Evolutionary conservation across 1,140 invertebrate species (phyloP), one percentile per base, ranked within the genome.

Genomic region (Parapsyche elsis): DNA sequence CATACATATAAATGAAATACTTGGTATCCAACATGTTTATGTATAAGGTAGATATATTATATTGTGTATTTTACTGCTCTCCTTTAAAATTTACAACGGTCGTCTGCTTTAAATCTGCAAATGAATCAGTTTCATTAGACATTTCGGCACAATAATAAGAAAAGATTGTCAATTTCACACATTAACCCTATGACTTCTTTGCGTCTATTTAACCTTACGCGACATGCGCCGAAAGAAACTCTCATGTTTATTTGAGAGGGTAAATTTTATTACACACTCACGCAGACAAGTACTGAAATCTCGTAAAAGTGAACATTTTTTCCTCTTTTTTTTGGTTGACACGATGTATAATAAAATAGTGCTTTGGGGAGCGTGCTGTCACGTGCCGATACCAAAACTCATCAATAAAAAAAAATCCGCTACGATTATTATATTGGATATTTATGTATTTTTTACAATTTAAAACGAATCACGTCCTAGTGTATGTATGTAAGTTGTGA

Each of bases 181-280:
- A 59, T 67, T 24, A 67, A 67, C 64, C 64, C 64, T 67, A 7
- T 21, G 16, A 67, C 24, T 67, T 16, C 64, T 12, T 16, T 2
- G 12, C 16, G 64, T 21, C 64, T 23, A 24, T 24, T 38, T 38
- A 38, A 38, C 30, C 30, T 7, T 38, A 7, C 30, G 30, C 7
- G 30, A 38, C 30, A 24, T 26, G 26, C 14, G 24, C 9, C 24
- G 71, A 75, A 73, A 67, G 46, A 75, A 75, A 49, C 44, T 16
- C 46, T 75, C 45, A 75, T 53, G 45, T 75, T 75, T 75, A 75
- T 75, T 75, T 53, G 71, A 75, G 45, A 49, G 71, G 71, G 45
- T n/a, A 75, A 75, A 75, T 75, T 75, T 75, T 75, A 75, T 53
- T 75, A 53, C 71, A 38, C n/a, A 4, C 23, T 38, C 19, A n/a